Conservation (phyloP, 2,113 vertebrate genomes). For the Megaceryle maxima region DNA sequence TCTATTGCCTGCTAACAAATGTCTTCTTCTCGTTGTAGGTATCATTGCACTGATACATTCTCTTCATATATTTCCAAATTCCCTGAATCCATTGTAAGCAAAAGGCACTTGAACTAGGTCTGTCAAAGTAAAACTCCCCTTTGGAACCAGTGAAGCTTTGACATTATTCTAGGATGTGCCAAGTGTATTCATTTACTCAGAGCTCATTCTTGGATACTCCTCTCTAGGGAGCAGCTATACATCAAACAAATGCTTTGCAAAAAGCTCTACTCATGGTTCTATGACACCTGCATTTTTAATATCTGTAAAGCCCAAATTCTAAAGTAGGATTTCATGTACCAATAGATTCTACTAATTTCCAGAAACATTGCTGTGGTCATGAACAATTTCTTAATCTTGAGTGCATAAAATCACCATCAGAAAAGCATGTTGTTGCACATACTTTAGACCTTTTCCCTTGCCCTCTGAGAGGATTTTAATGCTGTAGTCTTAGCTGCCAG, state of each 20-base stretch:
- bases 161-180: constrained; percentile 6
- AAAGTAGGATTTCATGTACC: constrained; percentile 18
- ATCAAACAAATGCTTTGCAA: constrained; percentile 50
- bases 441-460: neutral
- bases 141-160: neutral
- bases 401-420: neutral
- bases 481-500: neutral
- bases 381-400: neutral
- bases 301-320: neutral
- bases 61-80: constrained; percentile 43
- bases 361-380: neutral
- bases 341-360: constrained; percentile 47
- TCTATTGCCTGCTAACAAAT: neutral
- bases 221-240: constrained; percentile 19
- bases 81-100: neutral
- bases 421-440: neutral
- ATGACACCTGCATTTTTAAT: constrained; percentile 63
- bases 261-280: neutral
- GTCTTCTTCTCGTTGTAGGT: neutral
- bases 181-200: constrained; percentile 3
- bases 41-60: neutral
- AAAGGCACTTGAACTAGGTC: constrained; percentile 11
- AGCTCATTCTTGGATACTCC: neutral
- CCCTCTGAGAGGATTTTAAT: neutral
- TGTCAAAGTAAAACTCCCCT: constrained; percentile 46